Conservation (phyloP, 92 coral and sea anemone species). For the Virgularia gustaviana region DNA sequence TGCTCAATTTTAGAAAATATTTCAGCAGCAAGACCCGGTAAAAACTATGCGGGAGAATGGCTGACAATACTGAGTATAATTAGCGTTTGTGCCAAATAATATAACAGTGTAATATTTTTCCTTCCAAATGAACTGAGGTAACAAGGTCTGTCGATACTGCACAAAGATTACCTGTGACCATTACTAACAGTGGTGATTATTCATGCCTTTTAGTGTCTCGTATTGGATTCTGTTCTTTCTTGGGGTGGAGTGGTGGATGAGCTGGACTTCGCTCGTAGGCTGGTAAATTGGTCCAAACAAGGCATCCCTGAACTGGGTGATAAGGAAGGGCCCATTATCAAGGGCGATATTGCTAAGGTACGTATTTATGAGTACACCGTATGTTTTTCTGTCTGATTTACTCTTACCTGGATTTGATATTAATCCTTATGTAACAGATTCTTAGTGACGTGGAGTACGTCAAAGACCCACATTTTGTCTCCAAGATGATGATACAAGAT, state of each 20-base stretch:
- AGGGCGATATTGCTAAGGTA: constrained; percentile 92
- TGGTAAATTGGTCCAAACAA: constrained; percentile 78
- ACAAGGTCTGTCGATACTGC: too few species aligned
- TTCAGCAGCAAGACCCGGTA: too few species aligned
- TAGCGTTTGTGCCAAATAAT: too few species aligned
- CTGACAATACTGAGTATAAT: too few species aligned
- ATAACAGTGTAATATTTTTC: too few species aligned
- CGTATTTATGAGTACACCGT: neutral
- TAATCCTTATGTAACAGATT: constrained; percentile 52
- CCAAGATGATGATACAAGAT: constrained; percentile 68
- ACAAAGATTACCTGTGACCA: too few species aligned
- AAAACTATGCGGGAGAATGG: too few species aligned
- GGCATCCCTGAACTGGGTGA: constrained; percentile 93
- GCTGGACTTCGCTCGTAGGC: constrained; percentile 84
- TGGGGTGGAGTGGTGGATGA: constrained; percentile 99
- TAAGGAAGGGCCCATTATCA: constrained; percentile 68
- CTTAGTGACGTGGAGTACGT: constrained; percentile 68
- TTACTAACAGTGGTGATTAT: too few species aligned
- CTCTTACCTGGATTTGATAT: too few species aligned
- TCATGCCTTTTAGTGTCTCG: constrained; percentile 64
- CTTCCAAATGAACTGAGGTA: too few species aligned
- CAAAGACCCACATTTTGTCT: constrained; percentile 88
- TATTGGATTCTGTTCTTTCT: constrained; percentile 73
- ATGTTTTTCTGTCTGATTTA: too few species aligned
- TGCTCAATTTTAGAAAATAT: too few species aligned